Evolutionary conservation across 2,888 invertebrate species (phyloP), one percentile per base, ranked within the genome.

Genomic region (Ophonus ardosiacus): DNA sequence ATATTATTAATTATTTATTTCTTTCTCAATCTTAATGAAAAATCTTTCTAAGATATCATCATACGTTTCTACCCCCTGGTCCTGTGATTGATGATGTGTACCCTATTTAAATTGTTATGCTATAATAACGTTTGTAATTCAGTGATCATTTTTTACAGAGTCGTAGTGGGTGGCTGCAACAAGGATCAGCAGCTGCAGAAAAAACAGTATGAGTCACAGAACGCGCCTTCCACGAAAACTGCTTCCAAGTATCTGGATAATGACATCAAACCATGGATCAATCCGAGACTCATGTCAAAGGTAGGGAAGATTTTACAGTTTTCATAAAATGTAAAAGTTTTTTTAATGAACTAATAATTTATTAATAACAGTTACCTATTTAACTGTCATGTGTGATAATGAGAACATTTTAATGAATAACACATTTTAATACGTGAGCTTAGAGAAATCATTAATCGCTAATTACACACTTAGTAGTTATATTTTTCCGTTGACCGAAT

Each of bases 191-290:
- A 85, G 57, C 86, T 51, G 15, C 86, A 86, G 81, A 85, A 87
- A 86, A 86, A 87, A 87, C 86, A 88, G 79, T 88, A 88, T 88
- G 88, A 88, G 84, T 86, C 88, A 88, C 88, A 88, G 87, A 86
- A 87, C 63, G 86, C 85, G 76, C 89, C 90, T 81, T 88, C 89
- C 83, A 88, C 87, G 80, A 88, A 87, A 86, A 78, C n/a, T 24
- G 40, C 63, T n/a, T 21, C 84, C 51, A 91, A 92, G 88, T 92
- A 92, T 87, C 91, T 93, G 89, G 93, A 93, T 90, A 93, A 93
- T 89, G 93, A 93, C 89, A 92, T 93, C 91, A 93, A 93, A 90
- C 92, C 92, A 86, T 93, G 93, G 93, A 93, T 93, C 90, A 93
- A 93, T 91, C 93, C 93, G 79, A 92, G 93, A 87, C 90, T 93